These are phyloP conservation scores for Tylochromis polylepis DNA, from an alignment of 2,113 vertebrate species.

Conservation along the genomic window DNA sequence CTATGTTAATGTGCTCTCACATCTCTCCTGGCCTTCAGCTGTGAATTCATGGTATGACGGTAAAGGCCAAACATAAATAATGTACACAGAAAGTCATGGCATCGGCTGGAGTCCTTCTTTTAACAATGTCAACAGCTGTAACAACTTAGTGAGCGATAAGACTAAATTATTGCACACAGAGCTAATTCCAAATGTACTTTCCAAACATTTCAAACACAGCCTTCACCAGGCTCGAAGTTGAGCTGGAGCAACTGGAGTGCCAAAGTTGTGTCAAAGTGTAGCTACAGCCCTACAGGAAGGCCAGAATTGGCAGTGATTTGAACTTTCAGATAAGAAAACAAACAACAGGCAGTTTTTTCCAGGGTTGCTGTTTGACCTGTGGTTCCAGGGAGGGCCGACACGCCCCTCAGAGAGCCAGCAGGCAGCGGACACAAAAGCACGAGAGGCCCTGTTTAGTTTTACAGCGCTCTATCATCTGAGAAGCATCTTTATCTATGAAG, in stretches of 20 bases:
- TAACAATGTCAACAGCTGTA: slow-evolving; percentile 8
- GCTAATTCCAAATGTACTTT: background rate
- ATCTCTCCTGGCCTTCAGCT: slow-evolving; percentile 12
- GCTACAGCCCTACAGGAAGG: slow-evolving; percentile 35
- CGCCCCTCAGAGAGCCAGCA: slow-evolving; percentile 19
- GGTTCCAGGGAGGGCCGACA: background rate
- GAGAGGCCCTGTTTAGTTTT: slow-evolving; percentile 22
- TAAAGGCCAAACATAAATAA: slow-evolving; percentile 13
- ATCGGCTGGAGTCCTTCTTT: background rate
- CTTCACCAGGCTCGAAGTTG: background rate
- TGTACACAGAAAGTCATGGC: background rate
- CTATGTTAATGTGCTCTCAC: background rate
- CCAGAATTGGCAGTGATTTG: slow-evolving; percentile 48
- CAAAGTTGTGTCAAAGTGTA: background rate
- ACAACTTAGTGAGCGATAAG: background rate
- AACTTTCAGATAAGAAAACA: slow-evolving; percentile 57
- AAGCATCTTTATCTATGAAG: slow-evolving; percentile 33
- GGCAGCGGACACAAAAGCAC: background rate
- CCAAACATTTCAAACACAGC: background rate
- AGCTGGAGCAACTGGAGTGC: background rate
- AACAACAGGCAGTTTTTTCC: slow-evolving; percentile 29
- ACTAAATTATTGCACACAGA: background rate
- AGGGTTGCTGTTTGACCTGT: slow-evolving; percentile 32
- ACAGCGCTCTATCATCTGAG: slow-evolving; percentile 2
- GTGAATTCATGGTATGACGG: slow-evolving; percentile 12